A percentile compares a stretch with the other conserved stretches of the same genome.
Conservation (phyloP, 2,888 invertebrate species). For the Marasmarcha lunaedactyla region DNA sequence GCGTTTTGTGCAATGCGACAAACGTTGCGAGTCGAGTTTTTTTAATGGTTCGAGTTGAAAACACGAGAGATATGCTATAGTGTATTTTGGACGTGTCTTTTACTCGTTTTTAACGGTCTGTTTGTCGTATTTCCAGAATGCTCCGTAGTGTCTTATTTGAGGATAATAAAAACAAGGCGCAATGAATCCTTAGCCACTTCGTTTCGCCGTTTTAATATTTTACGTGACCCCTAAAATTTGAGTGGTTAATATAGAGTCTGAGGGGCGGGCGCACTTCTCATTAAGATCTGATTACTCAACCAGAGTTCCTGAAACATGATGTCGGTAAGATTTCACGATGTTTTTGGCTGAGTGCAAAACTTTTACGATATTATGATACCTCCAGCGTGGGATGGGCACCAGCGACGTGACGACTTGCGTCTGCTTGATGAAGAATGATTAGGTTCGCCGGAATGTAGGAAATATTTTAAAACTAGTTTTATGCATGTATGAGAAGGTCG, state of each 20-base stretch:
- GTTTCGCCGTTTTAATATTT: slow-evolving; percentile 67
- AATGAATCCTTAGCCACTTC: slow-evolving; percentile 68
- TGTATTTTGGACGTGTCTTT: slow-evolving; percentile 20
- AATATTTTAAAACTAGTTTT: no score
- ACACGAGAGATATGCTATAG: not conserved
- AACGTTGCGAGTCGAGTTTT: not conserved
- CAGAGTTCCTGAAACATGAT: slow-evolving; percentile 40
- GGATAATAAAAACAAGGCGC: slow-evolving; percentile 69
- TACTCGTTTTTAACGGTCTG: slow-evolving; percentile 57
- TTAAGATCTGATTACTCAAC: slow-evolving; percentile 63
- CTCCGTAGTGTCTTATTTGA: slow-evolving; percentile 61
- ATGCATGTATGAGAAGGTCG: no score
- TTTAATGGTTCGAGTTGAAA: no score
- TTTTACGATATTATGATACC: slow-evolving; percentile 64
- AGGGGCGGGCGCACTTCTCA: slow-evolving; percentile 60
- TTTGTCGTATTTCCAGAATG: no score
- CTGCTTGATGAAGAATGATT: slow-evolving; percentile 10
- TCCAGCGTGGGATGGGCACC: slow-evolving; percentile 35
- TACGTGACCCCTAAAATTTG: slow-evolving; percentile 68
- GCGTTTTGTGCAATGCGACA: slow-evolving; percentile 9
- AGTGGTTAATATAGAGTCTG: slow-evolving; percentile 34
- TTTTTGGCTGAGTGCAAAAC: slow-evolving; percentile 63
- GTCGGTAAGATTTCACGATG: slow-evolving; percentile 41
- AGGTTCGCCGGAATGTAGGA: not conserved
- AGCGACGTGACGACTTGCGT: slow-evolving; percentile 35